A percentile compares a stretch with the other conserved stretches of the same genome.
These are phyloP conservation scores for Entosphenus tridentatus DNA, from an alignment of 2,113 vertebrate species.

Conservation along the genomic window DNA sequence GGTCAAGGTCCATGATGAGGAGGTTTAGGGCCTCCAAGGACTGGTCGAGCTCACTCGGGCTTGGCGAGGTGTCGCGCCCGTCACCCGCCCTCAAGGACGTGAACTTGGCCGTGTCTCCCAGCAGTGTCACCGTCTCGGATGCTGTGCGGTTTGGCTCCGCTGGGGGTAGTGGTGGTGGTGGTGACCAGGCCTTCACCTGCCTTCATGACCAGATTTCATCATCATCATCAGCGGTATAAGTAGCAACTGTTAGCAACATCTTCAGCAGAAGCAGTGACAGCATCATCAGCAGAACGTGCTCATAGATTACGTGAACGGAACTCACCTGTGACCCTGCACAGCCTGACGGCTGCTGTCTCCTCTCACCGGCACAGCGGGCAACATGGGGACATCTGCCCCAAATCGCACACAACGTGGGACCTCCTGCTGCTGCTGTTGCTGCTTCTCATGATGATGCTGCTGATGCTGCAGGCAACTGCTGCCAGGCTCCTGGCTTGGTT, in stretches of 20 bases:
- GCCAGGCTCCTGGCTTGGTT: neutral
- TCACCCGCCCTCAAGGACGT: neutral
- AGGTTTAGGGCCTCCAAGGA: constrained; percentile 79
- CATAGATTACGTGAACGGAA: no score
- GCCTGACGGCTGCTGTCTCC: constrained; percentile 2
- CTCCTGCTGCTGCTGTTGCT: neutral
- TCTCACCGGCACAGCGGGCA: neutral
- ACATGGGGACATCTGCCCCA: neutral
- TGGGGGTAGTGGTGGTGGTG: no score
- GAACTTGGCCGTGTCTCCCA: neutral
- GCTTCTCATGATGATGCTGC: neutral
- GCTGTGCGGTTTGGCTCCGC: no score
- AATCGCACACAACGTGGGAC: neutral
- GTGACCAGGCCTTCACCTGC: neutral
- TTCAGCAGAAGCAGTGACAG: no score
- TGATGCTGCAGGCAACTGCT: neutral
- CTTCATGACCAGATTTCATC: neutral
- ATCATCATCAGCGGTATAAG: no score
- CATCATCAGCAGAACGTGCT: no score
- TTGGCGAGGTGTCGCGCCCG: neutral
- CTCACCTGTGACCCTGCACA: neutral
- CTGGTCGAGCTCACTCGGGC: constrained; percentile 63
- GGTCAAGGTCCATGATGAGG: constrained; percentile 74
- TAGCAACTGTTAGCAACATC: no score
- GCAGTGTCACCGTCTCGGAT: neutral